Evolutionary conservation across 2,797 vertebrate species (phyloP).

Genomic region (Hapalemur alaotrensis): DNA sequence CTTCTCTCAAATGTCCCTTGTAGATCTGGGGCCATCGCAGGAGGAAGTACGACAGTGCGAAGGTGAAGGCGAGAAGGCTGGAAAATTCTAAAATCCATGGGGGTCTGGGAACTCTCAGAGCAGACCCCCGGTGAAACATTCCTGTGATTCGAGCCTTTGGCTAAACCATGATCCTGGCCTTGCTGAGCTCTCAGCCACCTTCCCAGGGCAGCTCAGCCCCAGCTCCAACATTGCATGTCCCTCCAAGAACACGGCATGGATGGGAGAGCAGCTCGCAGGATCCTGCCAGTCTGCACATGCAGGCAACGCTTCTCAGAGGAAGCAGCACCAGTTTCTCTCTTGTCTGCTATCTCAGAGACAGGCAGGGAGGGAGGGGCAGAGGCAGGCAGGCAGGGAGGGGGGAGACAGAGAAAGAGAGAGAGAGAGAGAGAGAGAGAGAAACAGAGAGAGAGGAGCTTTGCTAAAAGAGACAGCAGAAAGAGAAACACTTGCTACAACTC

Average conservation of each 20-base stretch:
- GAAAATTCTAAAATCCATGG: slow-evolving; percentile 67
- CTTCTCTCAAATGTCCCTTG: slow-evolving; percentile 69
- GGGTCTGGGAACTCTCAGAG: slow-evolving; percentile 55
- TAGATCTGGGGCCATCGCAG: slow-evolving; percentile 67
- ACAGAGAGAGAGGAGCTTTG: neutral
- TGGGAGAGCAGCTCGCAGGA: neutral
- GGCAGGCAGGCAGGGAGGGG: neutral
- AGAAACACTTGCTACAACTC: slow-evolving; percentile 66
- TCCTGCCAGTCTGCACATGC: slow-evolving; percentile 50
- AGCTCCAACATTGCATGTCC: slow-evolving; percentile 49
- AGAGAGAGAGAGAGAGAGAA: neutral
- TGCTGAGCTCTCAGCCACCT: slow-evolving; percentile 27
- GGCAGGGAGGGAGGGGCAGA: neutral
- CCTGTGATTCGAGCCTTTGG: neutral
- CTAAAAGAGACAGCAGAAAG: slow-evolving; percentile 39
- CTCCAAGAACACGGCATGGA: slow-evolving; percentile 44
- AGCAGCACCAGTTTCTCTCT: slow-evolving; percentile 66
- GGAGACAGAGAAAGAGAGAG: slow-evolving; percentile 38
- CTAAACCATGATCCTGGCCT: neutral
- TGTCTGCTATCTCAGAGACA: slow-evolving; percentile 48
- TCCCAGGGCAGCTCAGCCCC: slow-evolving; percentile 39
- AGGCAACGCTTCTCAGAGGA: slow-evolving; percentile 65
- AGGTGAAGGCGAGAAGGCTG: slow-evolving; percentile 65
- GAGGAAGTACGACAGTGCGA: slow-evolving; percentile 40
- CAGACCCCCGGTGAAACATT: slow-evolving; percentile 39